Evolutionary conservation across 1,140 invertebrate genomes (phyloP), one percentile per base, ranked within the genome.

Genomic region (Hylaeus anthracinus): DNA sequence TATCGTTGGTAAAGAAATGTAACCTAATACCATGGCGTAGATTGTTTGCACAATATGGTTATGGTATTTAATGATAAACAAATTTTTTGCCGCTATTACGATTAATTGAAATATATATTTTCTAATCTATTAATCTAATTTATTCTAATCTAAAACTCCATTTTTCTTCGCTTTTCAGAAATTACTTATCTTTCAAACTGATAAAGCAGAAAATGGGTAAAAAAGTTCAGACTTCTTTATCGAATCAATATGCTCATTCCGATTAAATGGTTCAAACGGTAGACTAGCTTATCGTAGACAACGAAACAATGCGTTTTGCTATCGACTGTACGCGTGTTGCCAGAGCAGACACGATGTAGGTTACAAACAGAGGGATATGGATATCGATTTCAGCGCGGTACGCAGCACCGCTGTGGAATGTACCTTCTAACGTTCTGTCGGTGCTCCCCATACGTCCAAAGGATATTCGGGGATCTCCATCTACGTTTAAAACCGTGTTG

Each of bases 371-470:
- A 89, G 89, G 85, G 84, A 89, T 90, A 88, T 89, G 89, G 90
- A 83, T 92, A 93, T 93, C 91, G 92, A 93, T 93, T 93, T 92
- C 91, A 92, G 85, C 88, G 85, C 86, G 88, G 89, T 89, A 91
- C 89, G 91, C 88, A 90, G 87, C 85, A 88, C 86, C 91, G 92
- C 91, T 92, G 90, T 91, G 91, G 90, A 93, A 92, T 92, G 91
- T 84, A 89, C 88, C 86, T 91, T 89, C 89, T 85, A 88, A 60
- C 53, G 81, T 74, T 71, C 51, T 58, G 43, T 41, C 43, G 41
- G 12, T 64, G 53, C 63, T 8, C 60, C 9, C 12, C 39, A 64
- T 51, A 43, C 45, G 37, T 26, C 69, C 55, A 41, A 15, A 39
- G 61, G 65, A 43, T 69, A 71, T 70, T 48, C 37, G 58, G 6